These are phyloP conservation scores for Abramis brama DNA, from an alignment of 2,113 vertebrate genomes.

Conservation along the genomic window DNA sequence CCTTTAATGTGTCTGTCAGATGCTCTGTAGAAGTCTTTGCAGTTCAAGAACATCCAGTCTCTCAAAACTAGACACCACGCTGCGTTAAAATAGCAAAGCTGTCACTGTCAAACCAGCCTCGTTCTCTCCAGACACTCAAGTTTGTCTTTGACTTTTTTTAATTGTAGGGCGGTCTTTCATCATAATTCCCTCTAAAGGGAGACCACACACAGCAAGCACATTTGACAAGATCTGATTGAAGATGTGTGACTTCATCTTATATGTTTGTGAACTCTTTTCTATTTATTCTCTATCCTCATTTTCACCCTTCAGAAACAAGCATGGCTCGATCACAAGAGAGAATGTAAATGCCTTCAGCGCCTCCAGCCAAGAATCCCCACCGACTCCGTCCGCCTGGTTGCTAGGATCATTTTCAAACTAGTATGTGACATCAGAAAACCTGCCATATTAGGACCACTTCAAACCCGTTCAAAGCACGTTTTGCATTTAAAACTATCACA, in stretches of 20 bases:
- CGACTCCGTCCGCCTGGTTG: slow-evolving; percentile 89
- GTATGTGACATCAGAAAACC: slow-evolving; percentile 71
- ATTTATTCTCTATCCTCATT: not conserved
- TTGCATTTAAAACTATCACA: not conserved
- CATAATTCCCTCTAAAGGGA: slow-evolving; percentile 34
- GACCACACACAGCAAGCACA: not conserved
- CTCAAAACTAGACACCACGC: not conserved
- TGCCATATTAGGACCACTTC: not conserved
- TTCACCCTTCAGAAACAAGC: slow-evolving; percentile 80
- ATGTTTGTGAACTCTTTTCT: not conserved
- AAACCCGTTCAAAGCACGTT: not conserved
- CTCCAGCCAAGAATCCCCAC: slow-evolving; percentile 84
- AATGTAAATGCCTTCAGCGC: slow-evolving; percentile 86
- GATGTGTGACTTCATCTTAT: not conserved
- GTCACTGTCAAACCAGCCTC: not conserved
- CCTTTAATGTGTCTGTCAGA: not conserved
- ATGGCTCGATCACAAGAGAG: slow-evolving; percentile 88
- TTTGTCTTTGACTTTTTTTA: slow-evolving; percentile 20
- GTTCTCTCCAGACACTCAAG: slow-evolving; percentile 26
- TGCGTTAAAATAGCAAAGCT: not conserved
- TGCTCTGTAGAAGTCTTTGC: not conserved
- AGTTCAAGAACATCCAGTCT: not conserved
- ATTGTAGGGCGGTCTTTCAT: slow-evolving; percentile 15
- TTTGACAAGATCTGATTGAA: slow-evolving; percentile 15
- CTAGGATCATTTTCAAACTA: slow-evolving; percentile 86